A percentile compares a stretch with the other conserved stretches of the same genome.
Evolutionary conservation across 2,797 vertebrate species (phyloP).

Genomic region (Arctocebus calabarensis): DNA sequence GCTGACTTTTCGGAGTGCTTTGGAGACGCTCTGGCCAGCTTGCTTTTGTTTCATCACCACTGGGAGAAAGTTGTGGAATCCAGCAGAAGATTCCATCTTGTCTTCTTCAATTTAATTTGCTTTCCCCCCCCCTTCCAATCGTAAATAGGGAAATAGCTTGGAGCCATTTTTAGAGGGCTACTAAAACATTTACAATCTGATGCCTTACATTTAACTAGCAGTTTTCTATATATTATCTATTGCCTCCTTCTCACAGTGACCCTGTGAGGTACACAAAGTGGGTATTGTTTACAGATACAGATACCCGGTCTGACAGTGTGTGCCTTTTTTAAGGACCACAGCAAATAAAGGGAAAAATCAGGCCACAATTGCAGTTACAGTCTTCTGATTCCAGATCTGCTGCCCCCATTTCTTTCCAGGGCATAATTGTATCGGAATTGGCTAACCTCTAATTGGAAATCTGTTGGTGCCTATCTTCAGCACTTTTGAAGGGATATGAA

Average conservation of each 20-base stretch:
- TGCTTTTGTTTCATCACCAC: neutral
- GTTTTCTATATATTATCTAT: neutral
- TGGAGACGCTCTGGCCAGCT: neutral
- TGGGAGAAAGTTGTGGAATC: neutral
- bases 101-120: neutral
- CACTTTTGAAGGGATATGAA: conserved; percentile 1
- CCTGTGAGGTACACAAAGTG: neutral
- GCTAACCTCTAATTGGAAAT: neutral
- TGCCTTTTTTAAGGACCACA: neutral
- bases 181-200: neutral
- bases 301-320: neutral
- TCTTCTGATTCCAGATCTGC: neutral
- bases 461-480: neutral
- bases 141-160: neutral
- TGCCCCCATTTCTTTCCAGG: neutral
- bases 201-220: neutral
- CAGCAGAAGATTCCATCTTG: neutral
- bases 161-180: conserved; percentile 17
- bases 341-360: neutral
- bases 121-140: neutral
- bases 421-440: neutral
- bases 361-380: neutral
- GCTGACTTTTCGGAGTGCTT: neutral
- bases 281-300: neutral
- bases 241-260: neutral